Conservation (phyloP, 2,888 invertebrate species). For the Ophioninae sp. region DNA sequence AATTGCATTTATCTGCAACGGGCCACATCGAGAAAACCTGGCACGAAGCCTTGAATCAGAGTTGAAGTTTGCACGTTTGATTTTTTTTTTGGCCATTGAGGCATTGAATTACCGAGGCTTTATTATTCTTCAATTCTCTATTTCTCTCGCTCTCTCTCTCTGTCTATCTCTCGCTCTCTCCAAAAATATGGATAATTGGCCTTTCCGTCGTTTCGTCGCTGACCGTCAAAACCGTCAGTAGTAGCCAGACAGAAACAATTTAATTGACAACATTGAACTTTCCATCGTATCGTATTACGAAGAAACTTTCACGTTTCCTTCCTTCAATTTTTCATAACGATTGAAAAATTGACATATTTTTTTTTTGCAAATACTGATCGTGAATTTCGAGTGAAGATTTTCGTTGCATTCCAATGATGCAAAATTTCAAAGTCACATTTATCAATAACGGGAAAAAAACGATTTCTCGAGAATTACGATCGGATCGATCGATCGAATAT, state of each 20-base stretch:
- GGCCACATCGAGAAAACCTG: slow-evolving; percentile 12
- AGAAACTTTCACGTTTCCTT: too few relatives aligned
- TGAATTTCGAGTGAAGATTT: too few relatives aligned
- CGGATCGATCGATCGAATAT: background rate
- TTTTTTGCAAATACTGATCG: too few relatives aligned
- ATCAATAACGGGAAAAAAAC: too few relatives aligned
- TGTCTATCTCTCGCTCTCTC: slow-evolving; percentile 38
- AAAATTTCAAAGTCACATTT: too few relatives aligned
- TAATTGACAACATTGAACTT: background rate
- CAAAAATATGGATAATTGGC: slow-evolving; percentile 21
- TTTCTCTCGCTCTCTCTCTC: slow-evolving; percentile 52
- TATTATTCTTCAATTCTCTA: slow-evolving; percentile 41
- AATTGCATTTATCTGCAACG: background rate
- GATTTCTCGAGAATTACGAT: background rate
- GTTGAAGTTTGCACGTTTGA: slow-evolving; percentile 73
- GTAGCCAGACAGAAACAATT: background rate
- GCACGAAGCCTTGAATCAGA: background rate
- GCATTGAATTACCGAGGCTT: slow-evolving; percentile 72
- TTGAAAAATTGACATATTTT: too few relatives aligned
- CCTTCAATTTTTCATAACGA: too few relatives aligned
- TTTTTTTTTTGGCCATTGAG: slow-evolving; percentile 70
- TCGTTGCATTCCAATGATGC: too few relatives aligned
- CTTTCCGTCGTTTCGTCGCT: slow-evolving; percentile 10
- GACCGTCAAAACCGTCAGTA: slow-evolving; percentile 50
- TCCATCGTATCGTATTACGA: too few relatives aligned